These are phyloP conservation scores for Steatornis caripensis DNA, from an alignment of 2,113 vertebrate species.

Conservation along the genomic window DNA sequence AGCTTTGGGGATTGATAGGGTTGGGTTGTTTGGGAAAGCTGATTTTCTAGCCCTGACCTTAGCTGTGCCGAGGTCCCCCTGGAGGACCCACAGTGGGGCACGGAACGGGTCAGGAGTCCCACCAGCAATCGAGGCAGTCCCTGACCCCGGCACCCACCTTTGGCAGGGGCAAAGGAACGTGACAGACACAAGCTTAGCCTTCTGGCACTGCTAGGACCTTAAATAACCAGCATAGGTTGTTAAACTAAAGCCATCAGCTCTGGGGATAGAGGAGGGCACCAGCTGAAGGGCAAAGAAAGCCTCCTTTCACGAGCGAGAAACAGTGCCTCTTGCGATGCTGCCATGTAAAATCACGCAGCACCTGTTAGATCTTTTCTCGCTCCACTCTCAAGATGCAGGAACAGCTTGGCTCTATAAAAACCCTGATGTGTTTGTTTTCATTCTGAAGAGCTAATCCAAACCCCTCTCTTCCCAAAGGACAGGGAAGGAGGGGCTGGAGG, in stretches of 20 bases:
- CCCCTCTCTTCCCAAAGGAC: constrained; percentile 26
- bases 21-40: neutral
- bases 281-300: constrained; percentile 27
- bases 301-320: neutral
- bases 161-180: neutral
- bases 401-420: constrained; percentile 60
- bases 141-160: neutral
- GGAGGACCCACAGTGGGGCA: neutral
- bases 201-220: neutral
- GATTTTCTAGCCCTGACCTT: neutral
- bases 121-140: neutral
- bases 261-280: neutral
- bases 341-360: constrained; percentile 59
- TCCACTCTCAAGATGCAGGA: constrained; percentile 41
- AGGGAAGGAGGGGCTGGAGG: constrained; percentile 26
- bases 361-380: constrained; percentile 67
- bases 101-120: neutral
- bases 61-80: too few relatives aligned
- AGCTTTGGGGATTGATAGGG: neutral
- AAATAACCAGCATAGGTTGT: neutral
- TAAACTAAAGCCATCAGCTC: neutral
- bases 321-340: constrained; percentile 14
- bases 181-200: neutral
- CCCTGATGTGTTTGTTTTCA: constrained; percentile 65
- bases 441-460: constrained; percentile 69